Base-by-base conservation (phyloP, 2,113 vertebrate genomes). In the Aspidoscelis tigris region DNA sequence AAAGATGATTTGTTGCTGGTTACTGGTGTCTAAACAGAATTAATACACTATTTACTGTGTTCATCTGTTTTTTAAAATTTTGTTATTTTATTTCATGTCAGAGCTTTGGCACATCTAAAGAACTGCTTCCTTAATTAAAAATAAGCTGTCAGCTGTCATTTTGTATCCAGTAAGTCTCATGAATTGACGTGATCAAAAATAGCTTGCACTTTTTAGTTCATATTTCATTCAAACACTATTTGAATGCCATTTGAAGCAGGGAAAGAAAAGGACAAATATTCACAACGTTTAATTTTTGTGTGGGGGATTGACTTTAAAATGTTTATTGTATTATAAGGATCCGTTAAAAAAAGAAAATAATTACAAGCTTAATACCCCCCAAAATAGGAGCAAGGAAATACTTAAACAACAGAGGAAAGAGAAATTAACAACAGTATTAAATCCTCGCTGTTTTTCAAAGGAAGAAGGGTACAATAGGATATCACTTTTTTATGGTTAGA, bases 261-360 rank as follows among this genome's bases (percentile, higher is more conserved):
- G 22, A 53, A 11, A 50, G 82, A 87, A 86, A 90, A 41, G 39
- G 87, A 74, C 81, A 89, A 84, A 24, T 71, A 26, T 0, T 1
- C 3, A 85, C 26, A 86, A 73, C 39, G 76, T 64, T 89, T 88
- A 88, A 75, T 72, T 20, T 5, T 69, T 84, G 86, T 91, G 79
- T 76, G 8, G 47, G 47, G 47, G 47, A 9, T 50, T 50, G 47
- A 50, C 47, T 50, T 50, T 50, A 50, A 50, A 50, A 50, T 50
- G 5, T 50, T 50, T 50, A 50, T 50, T 50, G 5, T 50, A 50
- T 9, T 5, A 50, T 50, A 50, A 9, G 47, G 5, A 50, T 50
- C 58, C 18, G 58, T 61, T 16, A 61, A 61, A 33, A 61, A 61
- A 1, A 61, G 58, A 61, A 16, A 61, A 61, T 61, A 61, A 61